A percentile compares a stretch with the other conserved stretches of the same genome.
Evolutionary conservation across 2,113 vertebrate genomes (phyloP).

Genomic region (Nematolebias whitei): DNA sequence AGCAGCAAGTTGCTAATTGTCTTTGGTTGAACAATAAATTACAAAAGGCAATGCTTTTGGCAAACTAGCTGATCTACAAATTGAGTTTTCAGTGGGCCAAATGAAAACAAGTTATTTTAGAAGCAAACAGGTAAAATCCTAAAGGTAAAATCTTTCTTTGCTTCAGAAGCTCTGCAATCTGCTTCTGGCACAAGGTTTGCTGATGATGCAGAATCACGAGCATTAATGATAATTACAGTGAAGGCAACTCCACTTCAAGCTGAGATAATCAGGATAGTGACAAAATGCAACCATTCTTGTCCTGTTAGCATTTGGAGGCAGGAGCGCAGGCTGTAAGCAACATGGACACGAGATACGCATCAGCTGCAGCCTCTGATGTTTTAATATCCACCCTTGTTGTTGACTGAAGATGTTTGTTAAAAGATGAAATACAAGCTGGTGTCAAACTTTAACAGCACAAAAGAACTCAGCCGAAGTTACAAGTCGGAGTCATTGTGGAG

Average conservation of each 20-base stretch:
- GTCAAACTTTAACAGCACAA: constrained; percentile 7
- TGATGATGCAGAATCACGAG: not conserved
- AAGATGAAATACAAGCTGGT: constrained; percentile 7
- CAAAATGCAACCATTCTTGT: not conserved
- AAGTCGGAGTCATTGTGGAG: constrained; percentile 17
- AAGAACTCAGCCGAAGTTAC: not conserved
- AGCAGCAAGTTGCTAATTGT: not conserved
- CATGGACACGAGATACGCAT: constrained; percentile 1
- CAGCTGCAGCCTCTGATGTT: not conserved
- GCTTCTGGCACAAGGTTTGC: not conserved
- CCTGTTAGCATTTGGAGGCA: constrained; percentile 17
- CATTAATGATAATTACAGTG: not conserved
- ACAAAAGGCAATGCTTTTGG: not conserved
- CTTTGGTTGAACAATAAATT: not conserved
- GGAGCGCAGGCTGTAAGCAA: constrained; percentile 4
- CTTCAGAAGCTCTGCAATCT: not conserved
- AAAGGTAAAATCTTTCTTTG: not conserved
- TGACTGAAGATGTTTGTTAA: not conserved
- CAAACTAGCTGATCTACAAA: not conserved
- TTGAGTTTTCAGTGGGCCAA: not conserved
- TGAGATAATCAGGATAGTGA: not conserved
- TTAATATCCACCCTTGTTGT: too few relatives aligned
- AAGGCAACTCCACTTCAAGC: not conserved
- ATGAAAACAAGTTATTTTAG: not conserved
- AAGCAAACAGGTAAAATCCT: not conserved